Evolutionary conservation across 2,113 vertebrate species (phyloP), one percentile per base, ranked within the genome.

Genomic region (Eretmodus cyanostictus): DNA sequence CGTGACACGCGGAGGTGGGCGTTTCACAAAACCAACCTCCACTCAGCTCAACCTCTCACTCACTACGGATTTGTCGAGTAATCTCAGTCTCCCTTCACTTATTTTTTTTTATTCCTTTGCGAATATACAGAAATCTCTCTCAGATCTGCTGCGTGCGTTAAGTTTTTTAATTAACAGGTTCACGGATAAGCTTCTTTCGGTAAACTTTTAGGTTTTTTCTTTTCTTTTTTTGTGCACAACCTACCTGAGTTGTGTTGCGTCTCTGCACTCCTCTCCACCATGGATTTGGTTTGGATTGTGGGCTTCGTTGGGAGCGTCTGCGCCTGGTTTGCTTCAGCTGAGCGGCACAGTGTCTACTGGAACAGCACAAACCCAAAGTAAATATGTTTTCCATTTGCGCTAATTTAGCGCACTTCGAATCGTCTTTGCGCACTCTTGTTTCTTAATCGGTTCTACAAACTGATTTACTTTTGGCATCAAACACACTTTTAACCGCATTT

Each of bases 331-430:
- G 92, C 88, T 11, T 90, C 93, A 9, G 94, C 96, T 80, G 96
- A 97, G 89, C 94, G 96, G 13, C 96, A 97, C 95, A 96, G 93
- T 80, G 95, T 97, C 85, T 97, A 95, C 94, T 97, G 96, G 96
- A 97, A 97, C 91, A 94, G 95, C 93, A 96, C 95, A 2, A 97
- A 97, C 90, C 66, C 94, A 85, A 97, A 96, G 96, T 97, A 95
- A 96, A 87, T 91, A 51, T 87, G 9, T 4, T 47, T 87, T 51
- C 7, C 12, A 47, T 27, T 36, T 27, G 27, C 12, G 1, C 4
- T 36, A 19, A 51, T 16, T 55, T 16, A 31, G 2, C 14, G 27
- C 76, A 9, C n/a, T 5, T 22, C 4, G 55, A 9, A 29, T 31
- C 9, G 3, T 45, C 47, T 17, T n/a, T 49, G 2, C 19, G 27